Conservation (phyloP, 2,797 vertebrate genomes). For the Macropus fuliginosus region DNA sequence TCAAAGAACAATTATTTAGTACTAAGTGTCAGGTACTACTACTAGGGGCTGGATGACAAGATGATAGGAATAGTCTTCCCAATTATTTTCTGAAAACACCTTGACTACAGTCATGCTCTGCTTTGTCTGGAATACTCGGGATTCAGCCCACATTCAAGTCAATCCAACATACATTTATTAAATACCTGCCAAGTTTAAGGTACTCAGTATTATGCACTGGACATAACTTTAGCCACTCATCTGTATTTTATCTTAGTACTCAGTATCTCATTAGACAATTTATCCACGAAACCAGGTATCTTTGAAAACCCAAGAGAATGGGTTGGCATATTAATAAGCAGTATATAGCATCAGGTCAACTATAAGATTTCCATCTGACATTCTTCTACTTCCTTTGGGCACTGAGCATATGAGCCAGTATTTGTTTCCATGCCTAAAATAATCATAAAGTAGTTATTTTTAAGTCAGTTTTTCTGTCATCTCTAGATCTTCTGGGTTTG, state of each 20-base stretch:
- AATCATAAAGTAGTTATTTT: background rate
- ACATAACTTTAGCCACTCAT: background rate
- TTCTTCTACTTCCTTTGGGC: conserved; percentile 13
- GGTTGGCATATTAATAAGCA: background rate
- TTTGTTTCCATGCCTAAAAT: background rate
- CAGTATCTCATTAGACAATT: background rate
- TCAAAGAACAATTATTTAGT: background rate
- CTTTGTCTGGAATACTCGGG: background rate
- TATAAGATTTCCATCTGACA: background rate
- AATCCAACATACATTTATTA: background rate
- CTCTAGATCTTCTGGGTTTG: background rate
- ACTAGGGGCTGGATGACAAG: background rate
- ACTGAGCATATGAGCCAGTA: background rate
- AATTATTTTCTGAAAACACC: background rate
- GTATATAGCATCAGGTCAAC: background rate
- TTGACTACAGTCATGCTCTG: background rate
- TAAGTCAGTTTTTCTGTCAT: background rate
- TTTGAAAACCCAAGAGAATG: conserved; percentile 34
- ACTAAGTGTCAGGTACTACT: background rate
- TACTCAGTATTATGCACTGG: background rate
- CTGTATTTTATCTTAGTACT: background rate
- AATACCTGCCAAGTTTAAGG: background rate
- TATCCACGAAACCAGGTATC: conserved; percentile 8
- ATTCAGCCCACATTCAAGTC: background rate
- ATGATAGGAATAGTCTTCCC: conserved; percentile 4